phyloP scores from a whole-genome alignment of 1,140 invertebrate genomes.

The Aleiodes sp. region DNA sequence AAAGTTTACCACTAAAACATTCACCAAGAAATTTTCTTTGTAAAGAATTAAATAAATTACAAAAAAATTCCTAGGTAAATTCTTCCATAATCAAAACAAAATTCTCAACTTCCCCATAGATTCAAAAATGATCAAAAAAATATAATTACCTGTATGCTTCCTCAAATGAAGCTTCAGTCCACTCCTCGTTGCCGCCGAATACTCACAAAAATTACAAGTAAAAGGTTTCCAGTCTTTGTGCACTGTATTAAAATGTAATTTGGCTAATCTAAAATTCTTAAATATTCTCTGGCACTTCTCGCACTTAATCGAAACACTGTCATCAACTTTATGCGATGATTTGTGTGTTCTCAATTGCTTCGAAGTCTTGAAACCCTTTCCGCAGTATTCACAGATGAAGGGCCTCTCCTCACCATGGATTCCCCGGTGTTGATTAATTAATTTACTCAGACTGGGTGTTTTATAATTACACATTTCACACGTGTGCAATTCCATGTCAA shows the following conservation, averaged over 20 bases:
- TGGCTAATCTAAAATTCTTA: conserved; percentile 66
- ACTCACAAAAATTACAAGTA: conserved; percentile 67
- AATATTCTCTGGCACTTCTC: conserved; percentile 67
- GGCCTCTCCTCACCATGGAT: conserved; percentile 62
- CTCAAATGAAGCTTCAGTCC: conserved; percentile 68
- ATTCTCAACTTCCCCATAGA: too few relatives aligned
- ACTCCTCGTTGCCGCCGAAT: conserved; percentile 60
- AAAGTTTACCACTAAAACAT: neutral
- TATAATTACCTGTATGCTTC: conserved; percentile 64
- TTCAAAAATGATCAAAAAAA: too few relatives aligned
- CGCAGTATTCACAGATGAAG: conserved; percentile 67
- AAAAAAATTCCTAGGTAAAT: too few relatives aligned
- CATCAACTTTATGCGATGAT: conserved; percentile 44
- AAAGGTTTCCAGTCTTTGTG: conserved; percentile 69
- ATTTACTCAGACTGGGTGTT: conserved; percentile 54
- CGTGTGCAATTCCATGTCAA: conserved; percentile 64
- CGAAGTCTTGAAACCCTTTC: conserved; percentile 67
- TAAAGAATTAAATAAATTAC: neutral
- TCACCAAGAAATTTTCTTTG: neutral
- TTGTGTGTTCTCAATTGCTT: conserved; percentile 62
- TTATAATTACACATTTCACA: conserved; percentile 52
- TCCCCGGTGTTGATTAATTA: conserved; percentile 58
- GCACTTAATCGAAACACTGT: conserved; percentile 54
- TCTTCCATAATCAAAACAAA: too few relatives aligned
- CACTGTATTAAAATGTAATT: conserved; percentile 69